phyloP scores from a whole-genome alignment of 2,888 invertebrate genomes.

The Agapostemon virescens region DNA sequence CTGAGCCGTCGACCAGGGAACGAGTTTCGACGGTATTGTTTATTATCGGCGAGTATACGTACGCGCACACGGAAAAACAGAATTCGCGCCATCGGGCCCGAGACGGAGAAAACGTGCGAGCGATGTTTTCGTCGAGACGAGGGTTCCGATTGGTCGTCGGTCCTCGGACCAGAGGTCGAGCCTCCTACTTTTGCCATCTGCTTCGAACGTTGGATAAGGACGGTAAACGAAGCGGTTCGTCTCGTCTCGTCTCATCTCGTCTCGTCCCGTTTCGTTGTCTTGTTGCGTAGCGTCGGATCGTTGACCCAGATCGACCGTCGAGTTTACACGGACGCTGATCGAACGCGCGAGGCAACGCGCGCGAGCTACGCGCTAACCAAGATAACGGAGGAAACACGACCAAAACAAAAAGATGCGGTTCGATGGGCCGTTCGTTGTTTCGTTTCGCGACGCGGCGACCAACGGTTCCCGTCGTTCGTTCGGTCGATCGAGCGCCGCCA shows the following conservation, averaged over 20 bases:
- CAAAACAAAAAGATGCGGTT: not conserved
- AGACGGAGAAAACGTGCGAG: conserved; percentile 42
- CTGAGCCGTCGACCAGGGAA: conserved; percentile 41
- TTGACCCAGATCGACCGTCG: conserved; percentile 48
- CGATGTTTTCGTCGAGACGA: conserved; percentile 35
- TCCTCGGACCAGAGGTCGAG: conserved; percentile 52
- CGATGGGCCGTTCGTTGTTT: not conserved
- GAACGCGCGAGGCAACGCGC: not conserved
- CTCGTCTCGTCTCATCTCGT: not conserved
- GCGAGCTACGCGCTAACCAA: not conserved
- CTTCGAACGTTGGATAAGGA: conserved; percentile 16
- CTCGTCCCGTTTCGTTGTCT: no score
- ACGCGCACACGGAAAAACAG: conserved; percentile 3
- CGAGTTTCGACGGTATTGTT: conserved; percentile 39
- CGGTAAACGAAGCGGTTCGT: conserved; percentile 28
- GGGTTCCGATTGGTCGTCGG: conserved; percentile 51
- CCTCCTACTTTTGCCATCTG: conserved; percentile 46
- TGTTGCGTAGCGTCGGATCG: conserved; percentile 31
- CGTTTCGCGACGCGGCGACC: no score
- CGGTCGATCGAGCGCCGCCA: not conserved
- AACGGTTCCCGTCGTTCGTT: not conserved
- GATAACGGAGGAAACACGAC: no score
- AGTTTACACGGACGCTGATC: not conserved
- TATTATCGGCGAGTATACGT: conserved; percentile 22
- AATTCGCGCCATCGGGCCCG: not conserved